Base-by-base conservation (phyloP, 2,888 invertebrate genomes). In the Cenopis cana region DNA sequence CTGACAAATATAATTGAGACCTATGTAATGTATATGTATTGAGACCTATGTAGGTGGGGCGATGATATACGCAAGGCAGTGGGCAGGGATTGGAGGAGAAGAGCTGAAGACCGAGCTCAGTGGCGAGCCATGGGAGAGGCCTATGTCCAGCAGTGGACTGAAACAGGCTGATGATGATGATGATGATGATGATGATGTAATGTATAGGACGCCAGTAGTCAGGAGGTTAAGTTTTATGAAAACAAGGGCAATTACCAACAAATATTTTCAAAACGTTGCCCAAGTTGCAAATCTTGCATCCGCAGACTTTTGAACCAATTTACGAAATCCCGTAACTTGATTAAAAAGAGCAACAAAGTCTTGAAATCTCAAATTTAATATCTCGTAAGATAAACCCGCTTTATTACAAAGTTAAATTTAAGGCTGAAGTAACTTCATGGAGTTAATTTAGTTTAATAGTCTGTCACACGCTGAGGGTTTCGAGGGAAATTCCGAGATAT, bases 321-420 rank as follows among this genome's bases (percentile, higher is more conserved):
- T 60, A 50, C 11, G 52, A 38, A 66, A 66, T 55, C 55, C 57
- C 36, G 36, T 57, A 33, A 62, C 62, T 64, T 50, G 56, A 69
- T 56, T 12, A 20, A 56, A 64, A 64, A 64, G 50, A 64, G 69
- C 61, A 69, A 69, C 68, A 55, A 55, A 55, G 68, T 55, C 49
- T 41, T 46, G 54, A 56, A 62, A 49, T 68, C 61, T 61, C 33
- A 55, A 55, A 68, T 69, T 69, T 69, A 69, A 69, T 69, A 69
- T 64, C 17, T 56, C 57, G 12, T 17, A 69, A 69, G 64, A 57
- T 64, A 56, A 64, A 64, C 62, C 41, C 50, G 33, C 36, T 69
- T 69, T 69, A 64, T 57, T 29, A 29, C 55, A 17, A 14, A 59
- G 55, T 49, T 49, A 36, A 56, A 57, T 69, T 69, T 69, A 62